These are phyloP conservation scores for Psilopsiagon aurifrons DNA, from an alignment of 2,113 vertebrate species.

Conservation along the genomic window DNA sequence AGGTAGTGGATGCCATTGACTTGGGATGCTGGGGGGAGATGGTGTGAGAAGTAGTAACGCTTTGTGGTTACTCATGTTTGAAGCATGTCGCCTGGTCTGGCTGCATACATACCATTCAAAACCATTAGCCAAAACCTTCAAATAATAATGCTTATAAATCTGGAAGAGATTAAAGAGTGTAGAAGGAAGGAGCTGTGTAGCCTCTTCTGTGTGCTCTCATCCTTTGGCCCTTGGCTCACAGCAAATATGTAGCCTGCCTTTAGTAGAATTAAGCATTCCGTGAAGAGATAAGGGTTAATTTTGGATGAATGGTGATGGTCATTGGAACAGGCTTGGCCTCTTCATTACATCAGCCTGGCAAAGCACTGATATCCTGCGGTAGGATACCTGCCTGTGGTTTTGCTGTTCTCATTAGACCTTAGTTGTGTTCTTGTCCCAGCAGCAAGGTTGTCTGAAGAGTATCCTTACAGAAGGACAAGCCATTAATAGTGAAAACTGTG, in stretches of 20 bases:
- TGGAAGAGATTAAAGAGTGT: background rate
- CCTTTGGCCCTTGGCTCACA: background rate
- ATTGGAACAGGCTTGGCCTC: background rate
- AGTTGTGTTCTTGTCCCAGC: background rate
- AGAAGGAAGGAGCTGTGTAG: background rate
- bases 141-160: background rate
- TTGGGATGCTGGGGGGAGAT: background rate
- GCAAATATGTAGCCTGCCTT: background rate
- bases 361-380: rapidly evolving
- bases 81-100: background rate
- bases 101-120: background rate
- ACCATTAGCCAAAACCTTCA: background rate
- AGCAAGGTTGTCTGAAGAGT: background rate
- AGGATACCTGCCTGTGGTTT: background rate
- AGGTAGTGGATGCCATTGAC: rapidly evolving
- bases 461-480: background rate
- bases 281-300: background rate
- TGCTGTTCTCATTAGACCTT: background rate
- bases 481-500: background rate
- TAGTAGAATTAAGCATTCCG: background rate
- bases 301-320: background rate
- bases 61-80: background rate
- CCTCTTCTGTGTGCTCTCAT: background rate
- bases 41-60: background rate
- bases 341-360: background rate